Evolutionary conservation across 2,888 invertebrate genomes (phyloP), one percentile per base, ranked within the genome.

Genomic region (Drosophila helvetica): DNA sequence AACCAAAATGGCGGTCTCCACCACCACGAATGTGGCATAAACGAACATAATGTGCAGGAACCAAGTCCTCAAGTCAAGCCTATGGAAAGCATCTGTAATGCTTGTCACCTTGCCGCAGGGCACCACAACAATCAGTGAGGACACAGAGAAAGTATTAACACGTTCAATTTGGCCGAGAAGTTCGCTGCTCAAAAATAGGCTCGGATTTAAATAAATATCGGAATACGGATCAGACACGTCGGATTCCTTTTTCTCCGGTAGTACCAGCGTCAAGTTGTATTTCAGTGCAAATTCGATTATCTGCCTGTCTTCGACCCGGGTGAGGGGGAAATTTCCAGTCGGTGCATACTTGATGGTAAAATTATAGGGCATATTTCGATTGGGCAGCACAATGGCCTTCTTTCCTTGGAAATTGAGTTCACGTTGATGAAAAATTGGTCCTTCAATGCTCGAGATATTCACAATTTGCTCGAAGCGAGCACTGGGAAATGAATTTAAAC

Each of bases 71-170:
- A 73, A 1, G 4, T 53, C 54, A 0, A 55, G 25, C 1, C 42
- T 27, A 2, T 7, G 38, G 9, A 64, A 67, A 0, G 75, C 46
- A 12, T 73, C 64, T 0, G n/a, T 9, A 38, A 73, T 17, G n/a
- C n/a, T 19, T 43, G 63, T 59, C 7, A 42, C 8, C 1, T 43
- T 51, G 0, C 56, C 56, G 56, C 79, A 79, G 0, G 78, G 79
- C 5, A 77, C 77, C 1, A 74, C 47, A 9, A 78, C 10, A 6
- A 55, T 64, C 6, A 69, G 1, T 0, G n/a, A n/a, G 2, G 46
- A 7, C 5, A 42, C 7, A 12, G n/a, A 48, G 2, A 19, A 38
- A 9, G 33, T 17, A 1, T 7, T 17, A 5, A 46, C 17, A 2
- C 10, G 45, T 60, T 12, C 62, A 5, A 17, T 50, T 25, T 9